Base-by-base conservation (phyloP, 1,140 invertebrate genomes). In the Bombus cullumanus region DNA sequence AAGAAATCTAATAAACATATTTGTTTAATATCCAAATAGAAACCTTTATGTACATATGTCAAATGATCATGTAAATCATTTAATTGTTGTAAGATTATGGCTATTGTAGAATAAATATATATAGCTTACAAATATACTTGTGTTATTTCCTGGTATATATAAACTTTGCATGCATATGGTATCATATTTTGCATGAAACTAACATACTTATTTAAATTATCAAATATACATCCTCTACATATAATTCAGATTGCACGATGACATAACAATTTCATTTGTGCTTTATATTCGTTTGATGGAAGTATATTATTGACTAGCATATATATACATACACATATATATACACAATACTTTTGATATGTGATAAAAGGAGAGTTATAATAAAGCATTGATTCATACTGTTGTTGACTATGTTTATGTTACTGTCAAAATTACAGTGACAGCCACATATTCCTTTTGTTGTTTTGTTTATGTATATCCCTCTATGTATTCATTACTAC, bases 401-500 rank as follows among this genome's bases (percentile, higher is more conserved):
- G 18, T 59, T 15, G 43, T 69, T n/a, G 31, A 41, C 34, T 47
- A 39, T 25, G 22, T 85, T 85, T 39, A 72, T 71, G n/a, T 53
- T 79, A 71, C 39, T 72, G 25, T 62, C 53, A 79, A 47, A 85
- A 31, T 80, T 37, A 79, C 41, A 25, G 28, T 69, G 75, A 72
- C 31, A 80, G 47, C 28, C 80, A 85, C 68, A 80, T 39, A 9
- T 9, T 37, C 1, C 71, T 43, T 57, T 59, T 72, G 62, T 22
- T 43, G 22, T 25, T 75, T 31, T 31, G 37, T 34, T 34, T 39
- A 53, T 73, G 15, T 47, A 22, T n/a, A 22, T n/a, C 6, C 3
- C 22, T 34, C 12, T 72, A 84, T 25, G 47, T 71, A 80, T 89
- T 80, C 71, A 77, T 68, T 77, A 39, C 76, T 90, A 89, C 80